Evolutionary conservation across 2,888 invertebrate species (phyloP).

Genomic region (Merodon equestris): DNA sequence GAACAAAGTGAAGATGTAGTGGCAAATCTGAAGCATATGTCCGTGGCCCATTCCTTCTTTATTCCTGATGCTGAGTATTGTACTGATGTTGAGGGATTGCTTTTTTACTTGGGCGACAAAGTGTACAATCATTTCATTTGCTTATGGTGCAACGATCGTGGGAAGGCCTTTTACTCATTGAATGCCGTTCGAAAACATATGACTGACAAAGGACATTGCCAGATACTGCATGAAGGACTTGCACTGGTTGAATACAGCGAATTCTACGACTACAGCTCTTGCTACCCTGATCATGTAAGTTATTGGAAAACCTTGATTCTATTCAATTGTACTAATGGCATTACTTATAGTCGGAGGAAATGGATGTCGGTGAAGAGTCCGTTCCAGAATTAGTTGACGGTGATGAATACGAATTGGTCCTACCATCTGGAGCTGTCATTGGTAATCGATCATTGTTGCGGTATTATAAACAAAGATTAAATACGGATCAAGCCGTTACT

Average conservation of each 20-base stretch:
- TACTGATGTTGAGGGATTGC: slow-evolving; percentile 89
- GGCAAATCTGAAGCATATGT: slow-evolving; percentile 96
- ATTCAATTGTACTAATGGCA: slow-evolving; percentile 73
- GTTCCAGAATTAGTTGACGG: slow-evolving; percentile 85
- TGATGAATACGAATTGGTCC: slow-evolving; percentile 90
- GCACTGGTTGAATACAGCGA: slow-evolving; percentile 94
- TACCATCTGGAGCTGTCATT: slow-evolving; percentile 95
- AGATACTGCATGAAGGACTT: slow-evolving; percentile 93
- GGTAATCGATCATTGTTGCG: slow-evolving; percentile 94
- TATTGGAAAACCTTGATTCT: slow-evolving; percentile 35
- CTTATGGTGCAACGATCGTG: slow-evolving; percentile 95
- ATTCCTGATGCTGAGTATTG: slow-evolving; percentile 96
- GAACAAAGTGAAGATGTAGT: slow-evolving; percentile 87
- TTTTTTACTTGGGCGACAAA: slow-evolving; percentile 92
- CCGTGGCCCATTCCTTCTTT: slow-evolving; percentile 93
- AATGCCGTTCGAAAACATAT: slow-evolving; percentile 94
- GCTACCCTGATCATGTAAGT: slow-evolving; percentile 84
- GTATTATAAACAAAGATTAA: slow-evolving; percentile 93
- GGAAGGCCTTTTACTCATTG: slow-evolving; percentile 89
- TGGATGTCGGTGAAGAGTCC: slow-evolving; percentile 85
- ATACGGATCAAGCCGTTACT: slow-evolving; percentile 83
- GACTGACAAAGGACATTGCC: slow-evolving; percentile 97
- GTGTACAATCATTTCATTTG: slow-evolving; percentile 88
- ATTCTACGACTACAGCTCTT: slow-evolving; percentile 94
- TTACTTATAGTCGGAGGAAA: slow-evolving; percentile 80